Evolutionary conservation across 2,888 invertebrate genomes (phyloP).

Genomic region (Oxycera nigricornis): DNA sequence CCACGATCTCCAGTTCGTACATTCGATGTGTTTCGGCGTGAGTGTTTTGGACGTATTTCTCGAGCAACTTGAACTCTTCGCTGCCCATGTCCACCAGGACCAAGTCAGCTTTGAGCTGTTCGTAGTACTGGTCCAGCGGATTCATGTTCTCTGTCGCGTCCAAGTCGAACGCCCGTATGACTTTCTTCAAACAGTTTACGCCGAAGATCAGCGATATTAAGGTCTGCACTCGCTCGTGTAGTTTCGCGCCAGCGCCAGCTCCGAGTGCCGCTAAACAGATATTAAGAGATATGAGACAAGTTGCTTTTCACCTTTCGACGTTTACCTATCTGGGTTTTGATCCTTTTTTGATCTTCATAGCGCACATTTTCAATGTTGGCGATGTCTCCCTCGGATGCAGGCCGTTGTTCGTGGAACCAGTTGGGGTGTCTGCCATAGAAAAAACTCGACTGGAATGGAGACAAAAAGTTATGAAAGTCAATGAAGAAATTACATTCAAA

Average conservation of each 20-base stretch:
- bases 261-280: conserved; percentile 48
- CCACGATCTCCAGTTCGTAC: conserved; percentile 72
- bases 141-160: conserved; percentile 68
- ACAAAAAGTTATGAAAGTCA: no score
- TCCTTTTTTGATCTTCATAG: conserved; percentile 82
- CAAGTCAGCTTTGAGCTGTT: conserved; percentile 84
- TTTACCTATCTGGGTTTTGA: conserved; percentile 74
- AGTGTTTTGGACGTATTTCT: conserved; percentile 86
- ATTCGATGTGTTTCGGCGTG: conserved; percentile 88
- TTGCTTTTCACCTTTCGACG: background rate
- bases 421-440: conserved; percentile 86
- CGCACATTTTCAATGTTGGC: conserved; percentile 79
- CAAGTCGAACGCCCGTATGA: conserved; percentile 93
- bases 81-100: conserved; percentile 70
- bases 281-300: background rate
- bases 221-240: conserved; percentile 80
- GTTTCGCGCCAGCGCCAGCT: conserved; percentile 62
- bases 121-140: conserved; percentile 86
- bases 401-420: conserved; percentile 88
- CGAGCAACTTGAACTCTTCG: conserved; percentile 77
- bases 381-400: conserved; percentile 77
- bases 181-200: conserved; percentile 87
- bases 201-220: conserved; percentile 89
- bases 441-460: conserved; percentile 80
- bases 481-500: no score